Conservation (phyloP, 2,113 vertebrate genomes). For the Onychostoma macrolepis region DNA sequence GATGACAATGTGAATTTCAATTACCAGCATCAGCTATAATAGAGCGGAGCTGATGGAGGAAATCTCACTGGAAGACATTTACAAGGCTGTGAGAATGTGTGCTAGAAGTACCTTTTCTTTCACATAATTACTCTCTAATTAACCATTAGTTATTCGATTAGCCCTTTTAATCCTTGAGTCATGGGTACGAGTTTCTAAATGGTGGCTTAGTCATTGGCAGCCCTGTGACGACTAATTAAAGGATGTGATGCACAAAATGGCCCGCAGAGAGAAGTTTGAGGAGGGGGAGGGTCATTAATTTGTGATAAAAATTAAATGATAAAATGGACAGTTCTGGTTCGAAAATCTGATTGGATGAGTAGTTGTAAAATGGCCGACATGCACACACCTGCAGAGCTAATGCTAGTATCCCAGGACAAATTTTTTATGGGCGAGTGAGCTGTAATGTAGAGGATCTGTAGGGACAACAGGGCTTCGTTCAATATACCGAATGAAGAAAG, state of each 20-base stretch:
- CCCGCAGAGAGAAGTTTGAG: constrained; percentile 60
- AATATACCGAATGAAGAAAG: background rate
- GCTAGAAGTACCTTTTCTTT: constrained; percentile 71
- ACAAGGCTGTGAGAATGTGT: constrained; percentile 70
- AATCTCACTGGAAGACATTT: constrained; percentile 66
- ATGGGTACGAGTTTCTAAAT: constrained; percentile 73
- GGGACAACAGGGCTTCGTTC: background rate
- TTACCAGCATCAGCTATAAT: constrained; percentile 71
- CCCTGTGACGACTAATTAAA: constrained; percentile 75
- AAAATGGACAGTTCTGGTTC: background rate
- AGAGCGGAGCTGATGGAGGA: constrained; percentile 70
- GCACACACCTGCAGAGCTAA: background rate
- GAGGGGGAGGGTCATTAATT: constrained; percentile 67
- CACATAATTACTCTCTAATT: constrained; percentile 81
- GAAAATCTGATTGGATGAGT: background rate
- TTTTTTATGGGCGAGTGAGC: background rate
- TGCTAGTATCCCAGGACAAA: background rate
- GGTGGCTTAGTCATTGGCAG: constrained; percentile 72
- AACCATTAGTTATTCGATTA: constrained; percentile 83
- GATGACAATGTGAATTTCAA: constrained; percentile 80
- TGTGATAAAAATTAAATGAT: constrained; percentile 69
- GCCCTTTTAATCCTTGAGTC: constrained; percentile 79
- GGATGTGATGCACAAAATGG: constrained; percentile 45
- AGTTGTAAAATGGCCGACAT: background rate
- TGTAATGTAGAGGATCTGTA: background rate